These are phyloP conservation scores for Nyctibius bracteatus DNA, from an alignment of 2,113 vertebrate genomes.

Conservation along the genomic window DNA sequence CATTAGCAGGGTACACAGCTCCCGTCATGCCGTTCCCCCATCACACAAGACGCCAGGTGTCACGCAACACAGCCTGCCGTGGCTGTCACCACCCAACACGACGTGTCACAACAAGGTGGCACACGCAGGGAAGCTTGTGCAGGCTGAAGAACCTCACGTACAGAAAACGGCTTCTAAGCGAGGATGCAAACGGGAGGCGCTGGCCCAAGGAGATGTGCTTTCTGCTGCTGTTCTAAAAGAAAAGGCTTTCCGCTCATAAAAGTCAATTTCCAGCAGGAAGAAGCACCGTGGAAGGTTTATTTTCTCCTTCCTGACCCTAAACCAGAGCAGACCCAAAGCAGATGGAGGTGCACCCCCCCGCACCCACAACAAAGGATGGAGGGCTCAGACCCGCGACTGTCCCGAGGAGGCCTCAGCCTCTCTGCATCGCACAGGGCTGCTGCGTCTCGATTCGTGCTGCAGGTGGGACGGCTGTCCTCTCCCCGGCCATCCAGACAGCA, in stretches of 20 bases:
- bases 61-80: not conserved
- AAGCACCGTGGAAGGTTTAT: not conserved
- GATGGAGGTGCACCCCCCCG: not conserved
- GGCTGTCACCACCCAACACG: not conserved
- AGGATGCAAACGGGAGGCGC: not conserved
- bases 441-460: not conserved
- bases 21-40: not conserved
- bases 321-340: not conserved
- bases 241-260: not conserved
- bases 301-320: not conserved
- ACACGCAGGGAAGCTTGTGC: not conserved
- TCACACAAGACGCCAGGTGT: not conserved
- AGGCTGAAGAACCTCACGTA: not conserved
- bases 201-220: not conserved
- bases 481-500: not conserved
- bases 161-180: not conserved
- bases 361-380: accelerated
- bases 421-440: accelerated
- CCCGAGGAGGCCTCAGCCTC: not conserved
- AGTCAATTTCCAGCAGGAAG: not conserved
- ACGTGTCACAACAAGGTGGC: not conserved
- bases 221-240: not conserved
- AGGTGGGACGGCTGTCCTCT: not conserved
- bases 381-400: not conserved
- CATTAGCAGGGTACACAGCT: not conserved